A percentile compares a stretch with the other conserved stretches of the same genome.
Evolutionary conservation across 2,888 invertebrate species (phyloP).

Genomic region (Drosophila paramelanica): DNA sequence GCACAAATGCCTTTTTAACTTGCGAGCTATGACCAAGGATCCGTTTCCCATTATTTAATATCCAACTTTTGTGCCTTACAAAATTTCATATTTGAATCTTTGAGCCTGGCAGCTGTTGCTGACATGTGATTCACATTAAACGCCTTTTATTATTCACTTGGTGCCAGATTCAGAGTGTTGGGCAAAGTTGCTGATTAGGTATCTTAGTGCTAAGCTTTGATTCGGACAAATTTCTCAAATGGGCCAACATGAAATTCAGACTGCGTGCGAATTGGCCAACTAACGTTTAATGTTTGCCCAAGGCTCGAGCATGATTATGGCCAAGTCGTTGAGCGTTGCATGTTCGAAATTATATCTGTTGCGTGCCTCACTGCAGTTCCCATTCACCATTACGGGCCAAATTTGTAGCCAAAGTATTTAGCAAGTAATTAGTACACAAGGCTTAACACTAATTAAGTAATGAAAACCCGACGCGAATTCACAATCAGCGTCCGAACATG

Average conservation of each 20-base stretch:
- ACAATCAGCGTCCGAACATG: background rate
- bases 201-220: constrained; percentile 25
- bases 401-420: constrained; percentile 19
- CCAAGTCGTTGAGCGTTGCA: constrained; percentile 19
- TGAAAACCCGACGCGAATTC: constrained; percentile 14
- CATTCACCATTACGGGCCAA: constrained; percentile 5
- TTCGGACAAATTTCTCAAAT: constrained; percentile 16
- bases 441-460: constrained; percentile 33
- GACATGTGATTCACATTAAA: constrained; percentile 6
- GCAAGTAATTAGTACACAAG: constrained; percentile 34
- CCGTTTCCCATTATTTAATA: background rate
- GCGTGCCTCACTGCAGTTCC: constrained; percentile 42
- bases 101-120: constrained; percentile 1
- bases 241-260: constrained; percentile 27
- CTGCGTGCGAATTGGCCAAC: constrained; percentile 46
- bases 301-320: constrained; percentile 13
- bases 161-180: background rate
- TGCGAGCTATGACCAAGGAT: background rate
- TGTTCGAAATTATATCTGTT: constrained; percentile 18
- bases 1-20: constrained; percentile 2
- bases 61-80: background rate
- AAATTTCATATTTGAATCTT: constrained; percentile 20
- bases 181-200: constrained; percentile 44
- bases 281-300: constrained; percentile 1
- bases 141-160: background rate